Evolutionary conservation across 2,113 vertebrate genomes (phyloP).

Genomic region (Ursus arctos): DNA sequence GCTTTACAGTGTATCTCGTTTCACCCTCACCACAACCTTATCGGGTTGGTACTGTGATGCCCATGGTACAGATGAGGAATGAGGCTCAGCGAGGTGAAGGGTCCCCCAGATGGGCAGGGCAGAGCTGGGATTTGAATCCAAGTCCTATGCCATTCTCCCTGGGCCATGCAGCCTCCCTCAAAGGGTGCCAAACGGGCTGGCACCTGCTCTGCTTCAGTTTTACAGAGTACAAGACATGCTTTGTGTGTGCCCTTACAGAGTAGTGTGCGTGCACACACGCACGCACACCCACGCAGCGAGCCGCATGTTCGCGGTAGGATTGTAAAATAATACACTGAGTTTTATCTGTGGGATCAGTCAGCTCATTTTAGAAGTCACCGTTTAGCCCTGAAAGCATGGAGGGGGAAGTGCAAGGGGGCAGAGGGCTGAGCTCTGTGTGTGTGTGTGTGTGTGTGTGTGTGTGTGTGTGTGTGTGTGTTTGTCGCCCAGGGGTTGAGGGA

Average conservation of each 20-base stretch:
- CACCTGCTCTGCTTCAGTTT: slow-evolving; percentile 40
- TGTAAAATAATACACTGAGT: neutral
- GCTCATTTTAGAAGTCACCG: neutral
- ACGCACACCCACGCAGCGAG: neutral
- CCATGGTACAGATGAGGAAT: slow-evolving; percentile 6
- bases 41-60: neutral
- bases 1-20: neutral
- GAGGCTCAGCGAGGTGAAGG: neutral
- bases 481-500: neutral
- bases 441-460: too few species aligned
- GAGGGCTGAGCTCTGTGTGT: neutral
- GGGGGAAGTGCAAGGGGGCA: neutral
- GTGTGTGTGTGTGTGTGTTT: neutral
- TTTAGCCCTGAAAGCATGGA: neutral
- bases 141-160: neutral
- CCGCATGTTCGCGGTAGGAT: neutral
- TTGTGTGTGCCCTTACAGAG: neutral
- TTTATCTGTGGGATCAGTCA: neutral
- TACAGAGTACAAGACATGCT: neutral
- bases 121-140: slow-evolving; percentile 39
- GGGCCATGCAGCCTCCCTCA: neutral
- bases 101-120: neutral
- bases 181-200: neutral
- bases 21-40: neutral
- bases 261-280: neutral